phyloP scores from a whole-genome alignment of 2,888 invertebrate genomes.

The Agrochola lychnidis region DNA sequence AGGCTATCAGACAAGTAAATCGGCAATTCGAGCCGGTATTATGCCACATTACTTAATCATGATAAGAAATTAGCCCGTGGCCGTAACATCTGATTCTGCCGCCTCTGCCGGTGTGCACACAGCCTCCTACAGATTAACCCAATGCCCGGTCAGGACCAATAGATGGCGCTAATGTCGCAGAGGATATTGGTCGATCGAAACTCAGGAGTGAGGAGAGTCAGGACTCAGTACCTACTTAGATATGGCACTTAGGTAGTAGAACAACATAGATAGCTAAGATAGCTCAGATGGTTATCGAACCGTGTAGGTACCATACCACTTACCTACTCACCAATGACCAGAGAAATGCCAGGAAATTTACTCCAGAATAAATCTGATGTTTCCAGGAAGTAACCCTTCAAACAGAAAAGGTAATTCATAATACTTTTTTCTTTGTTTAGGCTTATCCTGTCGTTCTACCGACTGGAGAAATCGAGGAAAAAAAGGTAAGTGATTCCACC shows the following conservation, averaged over 20 bases:
- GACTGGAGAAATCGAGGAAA: conserved; percentile 76
- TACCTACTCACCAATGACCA: not conserved
- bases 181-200: not conserved
- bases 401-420: not conserved
- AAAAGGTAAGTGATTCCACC: conserved; percentile 71
- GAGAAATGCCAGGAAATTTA: not conserved
- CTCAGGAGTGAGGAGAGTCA: not conserved
- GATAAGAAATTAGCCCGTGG: conserved; percentile 31
- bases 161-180: conserved; percentile 31
- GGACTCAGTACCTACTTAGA: not conserved
- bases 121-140: not conserved
- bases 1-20: conserved; percentile 44
- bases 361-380: no score
- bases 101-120: not conserved
- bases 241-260: not conserved
- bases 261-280: not conserved
- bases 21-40: conserved; percentile 62
- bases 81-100: conserved; percentile 1
- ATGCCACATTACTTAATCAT: conserved; percentile 48
- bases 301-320: not conserved
- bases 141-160: not conserved
- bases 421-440: conserved; percentile 56
- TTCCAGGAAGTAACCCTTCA: not conserved
- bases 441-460: conserved; percentile 72
- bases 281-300: not conserved